Base-by-base conservation (phyloP, 2,888 invertebrate genomes). In the Podotricha telesiphe region DNA sequence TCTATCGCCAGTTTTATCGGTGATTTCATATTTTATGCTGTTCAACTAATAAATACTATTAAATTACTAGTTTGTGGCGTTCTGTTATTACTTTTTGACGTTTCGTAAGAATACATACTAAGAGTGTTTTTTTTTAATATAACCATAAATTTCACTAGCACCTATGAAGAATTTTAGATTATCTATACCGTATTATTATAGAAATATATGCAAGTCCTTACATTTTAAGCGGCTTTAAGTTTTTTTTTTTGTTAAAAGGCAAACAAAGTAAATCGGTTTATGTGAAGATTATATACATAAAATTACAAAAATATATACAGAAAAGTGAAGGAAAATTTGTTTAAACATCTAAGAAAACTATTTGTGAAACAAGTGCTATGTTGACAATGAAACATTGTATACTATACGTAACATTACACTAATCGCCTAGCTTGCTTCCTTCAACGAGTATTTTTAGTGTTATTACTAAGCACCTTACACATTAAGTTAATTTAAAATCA, bases 11-110 rank as follows among this genome's bases (percentile, higher is more conserved):
- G 17, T 50, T 58, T n/a, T 59, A 59, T 59, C 42, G 42, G 11
- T 42, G 58, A 42, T 59, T 59, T 42, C 10, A n/a, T 22, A 59
- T 59, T 59, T 59, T 59, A 59, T 59, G 58, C 22, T 40, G 42
- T 59, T 59, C 20, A 42, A 42, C n/a, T 59, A 42, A 59, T 42
- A 42, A 59, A 42, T 42, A 59, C 58, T 59, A 42, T n/a, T 20
- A 8, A 15, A 59, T 22, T 20, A 59, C 58, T 59, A 42, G 22
- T 10, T 59, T 7, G 6, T 59, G 22, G 8, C 22, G 20, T n/a
- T n/a, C n/a, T n/a, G n/a, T 22, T 20, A 59, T 42, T 59, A 42
- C n/a, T 10, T 59, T 7, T 4, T 59, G 22, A 15, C 22, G 20
- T 59, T 59, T 20, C 22, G 42, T 11, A 42, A 59, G 15, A 42